Evolutionary conservation across 37 sponge, comb jelly and placozoan genomes (phyloP), one percentile per base, ranked within the genome.

Genomic region (Trichoplax adhaerens): DNA sequence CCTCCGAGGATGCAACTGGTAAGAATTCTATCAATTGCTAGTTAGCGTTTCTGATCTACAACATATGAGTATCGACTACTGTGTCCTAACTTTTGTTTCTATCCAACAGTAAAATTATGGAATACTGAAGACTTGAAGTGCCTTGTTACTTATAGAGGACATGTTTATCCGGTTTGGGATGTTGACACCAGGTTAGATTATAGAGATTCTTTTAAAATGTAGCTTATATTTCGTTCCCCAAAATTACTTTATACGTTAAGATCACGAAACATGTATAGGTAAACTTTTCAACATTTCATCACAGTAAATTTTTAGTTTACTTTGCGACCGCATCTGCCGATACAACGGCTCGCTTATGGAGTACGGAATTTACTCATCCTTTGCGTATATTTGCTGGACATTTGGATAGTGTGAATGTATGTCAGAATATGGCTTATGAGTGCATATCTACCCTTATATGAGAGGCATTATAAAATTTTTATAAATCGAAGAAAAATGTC

Each of bases 361-460:
- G 62, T 50, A 81, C 72, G 68, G 90, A 89, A 49, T 55, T 57
- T 53, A 70, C 65, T 50, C 82, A 77, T 71, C 90, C 90, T 48
- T 76, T 89, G 46, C 77, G 90, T 50, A 74, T 89, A 48, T 89
- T 89, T 63, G 86, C 83, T 63, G 90, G 90, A 3, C 90, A 89
- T 71, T 77, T 70, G 3, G 68, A 73, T 1, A 71, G 74, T 65
- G 83, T 85, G 6, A 71, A 89, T 65, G 88, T 87, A 56, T 70
- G 84, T 5, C n/a, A 29, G 29, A 29, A 29, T 29, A 29, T 29
- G 29, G 29, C 29, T 29, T 29, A 29, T 29, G 29, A 29, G 29
- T 29, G 29, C 29, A 29, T 29, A 29, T 29, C 29, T 29, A 29
- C 29, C 29, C 3, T 65, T 3, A 3, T 48, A 2, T 75, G 5